Evolutionary conservation across 2,888 invertebrate genomes (phyloP).

Genomic region (Tiliacea citrago): DNA sequence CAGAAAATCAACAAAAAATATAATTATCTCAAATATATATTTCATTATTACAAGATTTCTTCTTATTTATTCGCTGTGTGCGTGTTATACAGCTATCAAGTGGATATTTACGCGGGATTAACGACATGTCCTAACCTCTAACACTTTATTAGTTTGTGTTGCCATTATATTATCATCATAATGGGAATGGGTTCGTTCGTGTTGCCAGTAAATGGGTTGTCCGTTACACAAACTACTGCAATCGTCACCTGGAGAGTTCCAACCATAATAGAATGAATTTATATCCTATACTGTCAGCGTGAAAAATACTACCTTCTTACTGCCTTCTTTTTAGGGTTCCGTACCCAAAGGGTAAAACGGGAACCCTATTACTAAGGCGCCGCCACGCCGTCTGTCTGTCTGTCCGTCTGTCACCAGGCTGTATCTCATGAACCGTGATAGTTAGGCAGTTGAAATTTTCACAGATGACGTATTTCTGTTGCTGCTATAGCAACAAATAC

Average conservation of each 20-base stretch:
- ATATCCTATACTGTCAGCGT: slow-evolving; percentile 11
- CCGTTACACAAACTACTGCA: slow-evolving; percentile 51
- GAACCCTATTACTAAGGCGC: no score
- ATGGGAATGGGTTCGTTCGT: slow-evolving; percentile 58
- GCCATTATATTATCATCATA: slow-evolving; percentile 69
- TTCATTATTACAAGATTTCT: slow-evolving; percentile 30
- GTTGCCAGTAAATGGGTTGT: slow-evolving; percentile 52
- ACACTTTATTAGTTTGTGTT: slow-evolving; percentile 69
- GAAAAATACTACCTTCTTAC: no score
- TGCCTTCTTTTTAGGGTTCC: no score
- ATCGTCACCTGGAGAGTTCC: slow-evolving; percentile 53
- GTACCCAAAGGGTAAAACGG: no score
- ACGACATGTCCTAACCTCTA: slow-evolving; percentile 59
- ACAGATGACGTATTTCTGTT: no score
- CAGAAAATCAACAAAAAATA: slow-evolving; percentile 12
- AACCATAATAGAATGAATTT: slow-evolving; percentile 45
- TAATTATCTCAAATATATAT: slow-evolving; percentile 22
- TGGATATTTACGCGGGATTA: slow-evolving; percentile 60
- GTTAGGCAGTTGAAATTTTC: no score
- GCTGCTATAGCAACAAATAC: no score
- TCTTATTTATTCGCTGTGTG: slow-evolving; percentile 61
- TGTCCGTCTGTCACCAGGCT: no score
- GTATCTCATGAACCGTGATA: no score
- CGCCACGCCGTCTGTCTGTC: no score
- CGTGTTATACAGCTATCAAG: slow-evolving; percentile 68